These are phyloP conservation scores for Lindbergichthys nudifrons DNA, from an alignment of 2,797 vertebrate species.

Conservation along the genomic window DNA sequence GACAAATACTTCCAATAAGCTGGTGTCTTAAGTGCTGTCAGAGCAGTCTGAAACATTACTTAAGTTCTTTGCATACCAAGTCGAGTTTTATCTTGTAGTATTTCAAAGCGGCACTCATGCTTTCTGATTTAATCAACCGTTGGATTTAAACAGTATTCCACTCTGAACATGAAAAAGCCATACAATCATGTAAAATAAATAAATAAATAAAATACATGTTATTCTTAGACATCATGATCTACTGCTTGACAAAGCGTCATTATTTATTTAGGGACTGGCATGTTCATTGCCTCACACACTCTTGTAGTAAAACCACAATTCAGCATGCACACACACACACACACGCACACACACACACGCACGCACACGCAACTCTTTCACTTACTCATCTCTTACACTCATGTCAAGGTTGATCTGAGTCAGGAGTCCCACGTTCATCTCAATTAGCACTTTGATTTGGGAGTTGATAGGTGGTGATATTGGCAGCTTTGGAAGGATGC, in stretches of 20 bases:
- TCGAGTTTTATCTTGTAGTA: conserved; percentile 26
- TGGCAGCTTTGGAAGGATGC: conserved; percentile 79
- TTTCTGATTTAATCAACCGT: conserved; percentile 69
- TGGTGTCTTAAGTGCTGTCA: conserved; percentile 61
- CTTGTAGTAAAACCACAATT: conserved; percentile 35
- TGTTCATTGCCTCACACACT: conserved; percentile 41
- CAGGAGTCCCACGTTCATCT: conserved; percentile 78
- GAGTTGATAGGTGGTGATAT: conserved; percentile 80
- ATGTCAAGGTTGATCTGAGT: conserved; percentile 77
- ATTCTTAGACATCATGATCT: conserved; percentile 42
- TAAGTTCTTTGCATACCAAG: conserved; percentile 43
- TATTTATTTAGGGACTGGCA: conserved; percentile 50
- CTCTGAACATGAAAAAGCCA: conserved; percentile 25
- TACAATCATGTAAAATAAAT: conserved; percentile 26
- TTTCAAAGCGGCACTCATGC: conserved; percentile 53
- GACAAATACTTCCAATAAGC: conserved; percentile 76
- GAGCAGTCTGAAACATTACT: conserved; percentile 56
- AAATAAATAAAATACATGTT: conserved; percentile 28
- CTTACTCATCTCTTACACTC: conserved; percentile 61
- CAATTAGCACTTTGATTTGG: conserved; percentile 82
- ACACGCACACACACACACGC: conserved; percentile 19
- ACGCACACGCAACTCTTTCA: conserved; percentile 24
- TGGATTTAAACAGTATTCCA: conserved; percentile 29
- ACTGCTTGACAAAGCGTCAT: conserved; percentile 44
- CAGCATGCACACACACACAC: conserved; percentile 25